Percentiles rank a stretch among this genome's conserved stretches.
phyloP scores from a whole-genome alignment of 2,113 vertebrate species.

The Forbesichthys papilliferus region DNA sequence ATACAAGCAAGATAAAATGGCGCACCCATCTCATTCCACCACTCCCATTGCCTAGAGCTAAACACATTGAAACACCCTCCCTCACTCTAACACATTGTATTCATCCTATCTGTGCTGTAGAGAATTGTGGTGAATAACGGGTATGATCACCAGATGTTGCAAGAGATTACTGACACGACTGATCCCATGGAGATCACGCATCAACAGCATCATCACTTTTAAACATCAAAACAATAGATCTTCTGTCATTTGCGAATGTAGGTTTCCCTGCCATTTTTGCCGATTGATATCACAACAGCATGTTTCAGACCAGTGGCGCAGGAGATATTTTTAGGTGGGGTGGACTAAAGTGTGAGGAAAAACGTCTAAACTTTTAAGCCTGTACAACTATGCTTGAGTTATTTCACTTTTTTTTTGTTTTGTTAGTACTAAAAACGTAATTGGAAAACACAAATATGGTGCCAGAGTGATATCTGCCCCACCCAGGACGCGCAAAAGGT shows the following conservation, averaged over 20 bases:
- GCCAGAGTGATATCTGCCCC: too few relatives aligned
- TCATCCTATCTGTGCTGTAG: slow-evolving; percentile 30
- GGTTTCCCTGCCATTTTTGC: too few relatives aligned
- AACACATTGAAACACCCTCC: slow-evolving; percentile 20
- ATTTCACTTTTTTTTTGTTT: neutral
- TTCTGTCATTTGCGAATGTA: neutral
- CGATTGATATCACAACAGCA: too few relatives aligned
- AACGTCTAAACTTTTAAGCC: too few relatives aligned
- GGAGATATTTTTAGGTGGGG: too few relatives aligned
- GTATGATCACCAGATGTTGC: slow-evolving; percentile 33
- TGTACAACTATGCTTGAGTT: too few relatives aligned
- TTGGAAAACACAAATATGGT: too few relatives aligned
- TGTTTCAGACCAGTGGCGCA: too few relatives aligned
- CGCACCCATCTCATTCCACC: slow-evolving; percentile 15
- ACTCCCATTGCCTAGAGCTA: slow-evolving; percentile 36
- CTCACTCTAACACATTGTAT: slow-evolving; percentile 29
- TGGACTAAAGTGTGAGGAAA: too few relatives aligned
- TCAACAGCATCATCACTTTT: slow-evolving; percentile 16
- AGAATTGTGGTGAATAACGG: slow-evolving; percentile 43
- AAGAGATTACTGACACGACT: slow-evolving; percentile 25
- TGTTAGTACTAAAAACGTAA: neutral
- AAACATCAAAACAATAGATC: neutral
- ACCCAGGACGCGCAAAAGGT: too few relatives aligned
- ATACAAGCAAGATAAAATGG: slow-evolving; percentile 33
- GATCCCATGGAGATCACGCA: slow-evolving; percentile 47